Conservation (phyloP, 2,888 invertebrate species). For the Cinara cedri region DNA sequence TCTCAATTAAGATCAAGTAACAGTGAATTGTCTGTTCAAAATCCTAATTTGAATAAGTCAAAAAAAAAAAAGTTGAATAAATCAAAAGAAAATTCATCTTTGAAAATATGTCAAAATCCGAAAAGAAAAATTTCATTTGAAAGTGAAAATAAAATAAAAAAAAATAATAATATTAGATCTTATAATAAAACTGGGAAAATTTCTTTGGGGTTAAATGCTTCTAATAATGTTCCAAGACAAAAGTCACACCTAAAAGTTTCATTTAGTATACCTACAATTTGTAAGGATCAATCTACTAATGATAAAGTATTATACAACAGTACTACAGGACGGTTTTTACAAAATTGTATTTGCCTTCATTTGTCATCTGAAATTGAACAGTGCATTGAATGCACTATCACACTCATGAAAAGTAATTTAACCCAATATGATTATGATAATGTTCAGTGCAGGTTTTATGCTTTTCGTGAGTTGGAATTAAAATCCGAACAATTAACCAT, state of each 20-base stretch:
- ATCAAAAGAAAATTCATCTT: not conserved
- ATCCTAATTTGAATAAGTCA: not conserved
- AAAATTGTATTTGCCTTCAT: slow-evolving; percentile 86
- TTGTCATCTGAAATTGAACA: slow-evolving; percentile 86
- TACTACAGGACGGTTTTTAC: slow-evolving; percentile 82
- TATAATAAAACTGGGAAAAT: not conserved
- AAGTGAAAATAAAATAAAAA: no score
- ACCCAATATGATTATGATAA: slow-evolving; percentile 78
- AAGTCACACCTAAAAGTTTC: not conserved
- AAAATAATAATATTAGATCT: not conserved
- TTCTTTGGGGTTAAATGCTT: not conserved
- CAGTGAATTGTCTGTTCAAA: not conserved
- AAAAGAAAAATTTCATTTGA: no score
- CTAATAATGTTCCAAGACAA: not conserved
- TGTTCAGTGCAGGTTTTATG: slow-evolving; percentile 95
- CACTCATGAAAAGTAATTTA: slow-evolving; percentile 83
- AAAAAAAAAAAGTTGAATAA: not conserved
- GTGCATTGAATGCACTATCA: slow-evolving; percentile 88
- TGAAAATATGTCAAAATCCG: not conserved
- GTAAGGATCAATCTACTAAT: slow-evolving; percentile 8
- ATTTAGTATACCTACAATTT: slow-evolving; percentile 9
- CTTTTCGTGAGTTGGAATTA: slow-evolving; percentile 88
- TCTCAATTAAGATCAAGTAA: not conserved
- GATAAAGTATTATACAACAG: slow-evolving; percentile 65
- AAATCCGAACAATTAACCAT: slow-evolving; percentile 86